Evolutionary conservation across 1,140 invertebrate species (phyloP).

Genomic region (Belonocnema kinseyi): DNA sequence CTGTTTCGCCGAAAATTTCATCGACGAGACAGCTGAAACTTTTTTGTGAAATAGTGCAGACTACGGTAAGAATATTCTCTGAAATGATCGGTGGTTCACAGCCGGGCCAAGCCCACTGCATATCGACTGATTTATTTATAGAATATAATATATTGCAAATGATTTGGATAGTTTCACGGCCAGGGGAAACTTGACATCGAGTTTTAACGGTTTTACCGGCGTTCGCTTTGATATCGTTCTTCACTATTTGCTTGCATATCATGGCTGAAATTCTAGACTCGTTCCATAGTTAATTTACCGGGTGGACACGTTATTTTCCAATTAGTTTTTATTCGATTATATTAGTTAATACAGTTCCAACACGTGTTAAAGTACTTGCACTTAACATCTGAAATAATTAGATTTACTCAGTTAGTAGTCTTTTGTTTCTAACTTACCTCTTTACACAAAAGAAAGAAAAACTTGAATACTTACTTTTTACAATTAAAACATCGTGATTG

Average conservation of each 20-base stretch:
- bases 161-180: background rate
- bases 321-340: background rate
- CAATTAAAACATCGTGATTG: background rate
- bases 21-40: constrained; percentile 51
- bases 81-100: constrained; percentile 34
- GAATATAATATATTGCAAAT: constrained; percentile 38
- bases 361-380: background rate
- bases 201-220: background rate
- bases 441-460: background rate
- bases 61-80: constrained; percentile 58
- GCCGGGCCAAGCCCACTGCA: constrained; percentile 69
- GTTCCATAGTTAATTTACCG: constrained; percentile 8
- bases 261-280: background rate
- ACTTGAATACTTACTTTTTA: background rate
- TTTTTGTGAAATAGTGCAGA: constrained; percentile 65
- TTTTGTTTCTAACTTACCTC: background rate
- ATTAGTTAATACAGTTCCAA: background rate
- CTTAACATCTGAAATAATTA: background rate
- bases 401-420: background rate
- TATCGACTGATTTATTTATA: constrained; percentile 60
- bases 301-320: background rate
- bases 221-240: background rate
- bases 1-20: constrained; percentile 64
- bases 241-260: background rate
- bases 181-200: background rate